Percentiles rank a stretch among this genome's conserved stretches.
Conservation (phyloP, 2,888 invertebrate genomes). For the Drosophila neotestacea region DNA sequence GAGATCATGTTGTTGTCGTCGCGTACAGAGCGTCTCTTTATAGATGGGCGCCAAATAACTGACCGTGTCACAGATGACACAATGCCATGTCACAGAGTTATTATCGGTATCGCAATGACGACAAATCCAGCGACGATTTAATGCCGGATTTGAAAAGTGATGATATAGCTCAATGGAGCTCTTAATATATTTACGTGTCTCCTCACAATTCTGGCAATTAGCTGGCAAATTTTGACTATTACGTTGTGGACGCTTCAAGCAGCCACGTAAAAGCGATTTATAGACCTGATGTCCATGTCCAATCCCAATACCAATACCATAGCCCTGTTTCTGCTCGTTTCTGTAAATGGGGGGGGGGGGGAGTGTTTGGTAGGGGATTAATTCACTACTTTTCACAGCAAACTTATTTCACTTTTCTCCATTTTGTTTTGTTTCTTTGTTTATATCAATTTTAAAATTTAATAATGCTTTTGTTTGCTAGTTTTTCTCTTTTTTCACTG, state of each 20-base stretch:
- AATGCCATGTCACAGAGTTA: slow-evolving; percentile 86
- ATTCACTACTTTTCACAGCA: neutral
- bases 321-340: slow-evolving; percentile 73
- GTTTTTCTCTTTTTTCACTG: slow-evolving; percentile 18
- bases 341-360: slow-evolving; percentile 71
- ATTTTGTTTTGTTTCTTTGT: neutral
- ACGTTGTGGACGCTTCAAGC: slow-evolving; percentile 83
- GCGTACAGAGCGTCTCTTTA: slow-evolving; percentile 82
- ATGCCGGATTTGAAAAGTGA: slow-evolving; percentile 85
- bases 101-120: slow-evolving; percentile 84
- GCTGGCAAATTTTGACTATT: slow-evolving; percentile 83
- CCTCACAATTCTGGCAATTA: slow-evolving; percentile 84
- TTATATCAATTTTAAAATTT: neutral
- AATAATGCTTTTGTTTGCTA: slow-evolving; percentile 1
- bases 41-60: slow-evolving; percentile 85
- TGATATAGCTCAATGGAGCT: slow-evolving; percentile 84
- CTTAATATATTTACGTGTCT: slow-evolving; percentile 84
- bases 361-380: slow-evolving; percentile 10
- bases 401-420: neutral
- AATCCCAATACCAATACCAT: slow-evolving; percentile 9
- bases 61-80: slow-evolving; percentile 85
- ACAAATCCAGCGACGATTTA: slow-evolving; percentile 85
- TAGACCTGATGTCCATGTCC: slow-evolving; percentile 79
- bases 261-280: slow-evolving; percentile 84
- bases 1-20: slow-evolving; percentile 28